Conservation (phyloP, 2,113 vertebrate genomes). For the Neolamprologus kungweensis region DNA sequence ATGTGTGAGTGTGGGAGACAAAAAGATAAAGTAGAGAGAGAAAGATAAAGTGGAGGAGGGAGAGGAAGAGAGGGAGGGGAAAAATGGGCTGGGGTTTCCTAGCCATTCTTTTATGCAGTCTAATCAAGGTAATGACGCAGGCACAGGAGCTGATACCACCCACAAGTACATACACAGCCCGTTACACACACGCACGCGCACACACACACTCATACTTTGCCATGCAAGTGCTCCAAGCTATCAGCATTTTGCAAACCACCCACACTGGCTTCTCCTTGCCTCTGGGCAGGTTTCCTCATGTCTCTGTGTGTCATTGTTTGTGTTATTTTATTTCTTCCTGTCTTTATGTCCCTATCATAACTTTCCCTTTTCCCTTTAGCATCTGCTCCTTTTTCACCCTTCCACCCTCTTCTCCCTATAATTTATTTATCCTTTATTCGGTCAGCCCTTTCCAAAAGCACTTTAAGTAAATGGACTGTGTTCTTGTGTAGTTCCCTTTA, state of each 20-base stretch:
- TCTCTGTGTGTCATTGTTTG: neutral
- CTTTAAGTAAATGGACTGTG: neutral
- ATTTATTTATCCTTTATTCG: conserved; percentile 25
- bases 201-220: neutral
- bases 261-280: conserved; percentile 24
- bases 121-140: conserved; percentile 49
- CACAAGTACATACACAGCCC: neutral
- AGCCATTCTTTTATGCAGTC: conserved; percentile 20
- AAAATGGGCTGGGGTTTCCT: conserved; percentile 57
- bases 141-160: neutral
- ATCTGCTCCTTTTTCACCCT: neutral
- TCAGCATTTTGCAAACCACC: conserved; percentile 36
- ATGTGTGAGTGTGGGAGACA: neutral
- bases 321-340: neutral
- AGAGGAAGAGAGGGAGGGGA: conserved; percentile 5
- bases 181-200: neutral
- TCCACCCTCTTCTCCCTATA: neutral
- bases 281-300: neutral
- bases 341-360: neutral
- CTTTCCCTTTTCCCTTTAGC: neutral
- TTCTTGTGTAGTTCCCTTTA: neutral
- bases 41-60: neutral
- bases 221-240: conserved; percentile 5
- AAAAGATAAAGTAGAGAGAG: neutral
- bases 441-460: neutral